Evolutionary conservation across 2,888 invertebrate genomes (phyloP).

Genomic region (Drosophila nigritarsus): DNA sequence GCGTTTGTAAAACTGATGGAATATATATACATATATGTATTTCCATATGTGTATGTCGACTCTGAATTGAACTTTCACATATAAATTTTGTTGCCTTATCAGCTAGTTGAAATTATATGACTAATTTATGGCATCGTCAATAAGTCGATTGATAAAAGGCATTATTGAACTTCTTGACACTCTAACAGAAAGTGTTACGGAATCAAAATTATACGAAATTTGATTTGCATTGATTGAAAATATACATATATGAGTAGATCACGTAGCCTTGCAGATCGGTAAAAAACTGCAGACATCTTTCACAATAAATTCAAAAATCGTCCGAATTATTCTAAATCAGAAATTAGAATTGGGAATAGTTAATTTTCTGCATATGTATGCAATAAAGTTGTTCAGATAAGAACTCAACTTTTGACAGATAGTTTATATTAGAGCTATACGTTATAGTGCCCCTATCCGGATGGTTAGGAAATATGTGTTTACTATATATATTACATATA

Average conservation of each 20-base stretch:
- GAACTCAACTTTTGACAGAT: not conserved
- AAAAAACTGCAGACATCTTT: not conserved
- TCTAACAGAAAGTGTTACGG: too few relatives aligned
- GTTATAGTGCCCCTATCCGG: too few relatives aligned
- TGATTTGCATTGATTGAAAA: not conserved
- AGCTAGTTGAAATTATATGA: constrained; percentile 9
- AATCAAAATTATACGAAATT: not conserved
- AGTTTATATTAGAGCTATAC: not conserved
- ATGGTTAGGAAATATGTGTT: too few relatives aligned
- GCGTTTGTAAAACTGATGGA: not conserved
- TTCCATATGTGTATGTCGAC: not conserved
- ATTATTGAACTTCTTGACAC: not conserved
- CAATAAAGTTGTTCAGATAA: not conserved
- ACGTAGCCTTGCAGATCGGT: too few relatives aligned
- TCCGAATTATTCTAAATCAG: not conserved
- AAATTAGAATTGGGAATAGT: too few relatives aligned
- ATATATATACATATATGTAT: not conserved
- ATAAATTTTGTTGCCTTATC: constrained; percentile 21
- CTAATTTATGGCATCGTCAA: constrained; percentile 16
- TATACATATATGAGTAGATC: not conserved
- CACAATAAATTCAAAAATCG: not conserved
- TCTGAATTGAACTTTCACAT: not conserved
- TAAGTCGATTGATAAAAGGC: constrained; percentile 4
- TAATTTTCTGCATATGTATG: too few relatives aligned
- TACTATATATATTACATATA: too few relatives aligned